These are phyloP conservation scores for Dryobota labecula DNA, from an alignment of 2,888 invertebrate genomes.

Conservation along the genomic window DNA sequence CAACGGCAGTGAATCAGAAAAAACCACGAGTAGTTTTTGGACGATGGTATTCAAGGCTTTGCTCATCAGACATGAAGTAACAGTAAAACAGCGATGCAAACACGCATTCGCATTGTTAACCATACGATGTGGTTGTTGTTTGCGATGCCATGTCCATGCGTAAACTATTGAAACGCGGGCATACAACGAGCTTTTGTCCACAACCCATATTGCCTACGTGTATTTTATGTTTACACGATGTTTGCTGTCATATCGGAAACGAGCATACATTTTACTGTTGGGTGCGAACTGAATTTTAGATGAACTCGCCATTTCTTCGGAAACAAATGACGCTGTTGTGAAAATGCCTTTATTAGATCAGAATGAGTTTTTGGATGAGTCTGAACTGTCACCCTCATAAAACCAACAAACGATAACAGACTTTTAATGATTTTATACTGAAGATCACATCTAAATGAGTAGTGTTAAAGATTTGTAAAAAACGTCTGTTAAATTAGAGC, in stretches of 20 bases:
- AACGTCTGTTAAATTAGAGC: too few species aligned
- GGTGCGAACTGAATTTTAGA: not conserved
- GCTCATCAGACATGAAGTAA: slow-evolving; percentile 20
- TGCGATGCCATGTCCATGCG: slow-evolving; percentile 37
- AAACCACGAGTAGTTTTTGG: not conserved
- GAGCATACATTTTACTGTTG: not conserved
- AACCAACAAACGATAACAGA: too few species aligned
- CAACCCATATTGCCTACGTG: slow-evolving; percentile 2
- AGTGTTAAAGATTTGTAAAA: too few species aligned
- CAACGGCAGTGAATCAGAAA: slow-evolving; percentile 1
- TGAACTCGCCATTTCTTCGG: not conserved
- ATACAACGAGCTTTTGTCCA: slow-evolving; percentile 26
- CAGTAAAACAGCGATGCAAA: slow-evolving; percentile 34
- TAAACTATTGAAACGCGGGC: slow-evolving; percentile 39
- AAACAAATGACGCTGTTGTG: not conserved
- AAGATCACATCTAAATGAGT: too few species aligned
- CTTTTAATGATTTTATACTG: too few species aligned
- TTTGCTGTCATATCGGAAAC: slow-evolving; percentile 16
- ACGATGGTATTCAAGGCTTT: slow-evolving; percentile 9
- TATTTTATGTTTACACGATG: slow-evolving; percentile 22
- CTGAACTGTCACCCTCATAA: not conserved
- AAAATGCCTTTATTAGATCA: not conserved
- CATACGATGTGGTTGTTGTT: slow-evolving; percentile 43
- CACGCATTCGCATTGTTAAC: slow-evolving; percentile 43
- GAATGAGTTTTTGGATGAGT: too few species aligned